phyloP scores from a whole-genome alignment of 2,888 invertebrate species.

The Eudasyphora cyanicolor region DNA sequence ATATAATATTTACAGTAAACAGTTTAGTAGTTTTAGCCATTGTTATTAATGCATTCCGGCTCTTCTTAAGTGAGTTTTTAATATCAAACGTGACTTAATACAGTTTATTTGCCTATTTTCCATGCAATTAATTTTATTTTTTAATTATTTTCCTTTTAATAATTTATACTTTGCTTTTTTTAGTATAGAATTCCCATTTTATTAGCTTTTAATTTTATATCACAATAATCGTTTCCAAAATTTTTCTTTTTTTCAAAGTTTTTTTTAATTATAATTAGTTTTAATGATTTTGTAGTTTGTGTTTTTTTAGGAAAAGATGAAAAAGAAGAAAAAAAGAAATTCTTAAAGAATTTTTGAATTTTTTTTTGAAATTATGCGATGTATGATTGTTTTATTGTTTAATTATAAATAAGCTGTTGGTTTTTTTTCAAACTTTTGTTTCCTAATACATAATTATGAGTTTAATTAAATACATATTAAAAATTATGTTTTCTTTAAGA shows the following conservation, averaged over 20 bases:
- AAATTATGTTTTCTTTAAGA: neutral
- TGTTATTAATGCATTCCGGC: too few species aligned
- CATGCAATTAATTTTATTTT: too few species aligned
- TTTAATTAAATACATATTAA: neutral
- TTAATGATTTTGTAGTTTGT: neutral
- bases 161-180: conserved; percentile 52
- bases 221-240: conserved; percentile 67
- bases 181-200: conserved; percentile 59
- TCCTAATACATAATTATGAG: neutral
- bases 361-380: neutral
- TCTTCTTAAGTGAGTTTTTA: conserved; percentile 32
- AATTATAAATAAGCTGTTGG: neutral
- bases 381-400: neutral
- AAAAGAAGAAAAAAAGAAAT: conserved; percentile 12
- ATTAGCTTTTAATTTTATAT: conserved; percentile 61
- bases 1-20: too few species aligned
- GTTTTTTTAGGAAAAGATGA: neutral
- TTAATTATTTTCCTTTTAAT: conserved; percentile 17
- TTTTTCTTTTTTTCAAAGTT: conserved; percentile 38
- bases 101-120: neutral
- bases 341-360: conserved; percentile 17
- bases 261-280: neutral
- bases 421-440: conserved; percentile 4
- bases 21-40: too few species aligned
- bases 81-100: conserved; percentile 50